A percentile compares a stretch with the other conserved stretches of the same genome.
These are phyloP conservation scores for Tychaedon coryphoeus DNA, from an alignment of 2,113 vertebrate species.

Conservation along the genomic window DNA sequence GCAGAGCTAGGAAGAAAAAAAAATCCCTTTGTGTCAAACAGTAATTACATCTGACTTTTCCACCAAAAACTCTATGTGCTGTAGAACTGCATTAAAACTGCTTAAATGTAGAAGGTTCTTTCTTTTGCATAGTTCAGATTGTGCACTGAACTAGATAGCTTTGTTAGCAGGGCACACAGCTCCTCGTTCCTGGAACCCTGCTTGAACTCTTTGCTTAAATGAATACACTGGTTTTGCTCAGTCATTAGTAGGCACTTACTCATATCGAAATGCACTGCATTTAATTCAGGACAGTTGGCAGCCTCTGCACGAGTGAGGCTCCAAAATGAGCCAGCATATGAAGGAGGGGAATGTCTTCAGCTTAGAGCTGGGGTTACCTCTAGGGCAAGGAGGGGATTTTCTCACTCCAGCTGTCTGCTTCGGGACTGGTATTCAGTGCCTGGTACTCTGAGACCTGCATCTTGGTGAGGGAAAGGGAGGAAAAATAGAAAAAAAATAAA, in stretches of 20 bases:
- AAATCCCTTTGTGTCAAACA: constrained; percentile 42
- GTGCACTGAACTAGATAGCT: constrained; percentile 51
- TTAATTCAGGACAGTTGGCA: constrained; percentile 71
- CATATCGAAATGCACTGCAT: neutral
- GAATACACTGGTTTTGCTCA: constrained; percentile 52
- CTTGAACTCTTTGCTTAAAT: constrained; percentile 50
- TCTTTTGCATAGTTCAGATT: constrained; percentile 7
- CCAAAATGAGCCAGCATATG: constrained; percentile 50
- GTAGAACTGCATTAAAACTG: neutral
- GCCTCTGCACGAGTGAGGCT: constrained; percentile 61
- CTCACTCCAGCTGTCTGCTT: constrained; percentile 37
- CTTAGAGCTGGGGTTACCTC: constrained; percentile 35
- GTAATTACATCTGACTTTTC: constrained; percentile 60
- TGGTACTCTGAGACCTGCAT: neutral
- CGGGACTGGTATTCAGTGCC: neutral
- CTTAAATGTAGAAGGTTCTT: constrained; percentile 36
- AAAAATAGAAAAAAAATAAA: neutral
- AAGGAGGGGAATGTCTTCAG: constrained; percentile 19
- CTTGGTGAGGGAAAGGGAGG: fast-evolving
- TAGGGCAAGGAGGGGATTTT: neutral
- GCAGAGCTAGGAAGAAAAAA: neutral
- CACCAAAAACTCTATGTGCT: neutral
- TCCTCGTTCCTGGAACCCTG: neutral
- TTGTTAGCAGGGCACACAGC: neutral
- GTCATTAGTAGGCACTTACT: constrained; percentile 57